Conservation (phyloP, 2,113 vertebrate species). For the Gobio gobio region DNA sequence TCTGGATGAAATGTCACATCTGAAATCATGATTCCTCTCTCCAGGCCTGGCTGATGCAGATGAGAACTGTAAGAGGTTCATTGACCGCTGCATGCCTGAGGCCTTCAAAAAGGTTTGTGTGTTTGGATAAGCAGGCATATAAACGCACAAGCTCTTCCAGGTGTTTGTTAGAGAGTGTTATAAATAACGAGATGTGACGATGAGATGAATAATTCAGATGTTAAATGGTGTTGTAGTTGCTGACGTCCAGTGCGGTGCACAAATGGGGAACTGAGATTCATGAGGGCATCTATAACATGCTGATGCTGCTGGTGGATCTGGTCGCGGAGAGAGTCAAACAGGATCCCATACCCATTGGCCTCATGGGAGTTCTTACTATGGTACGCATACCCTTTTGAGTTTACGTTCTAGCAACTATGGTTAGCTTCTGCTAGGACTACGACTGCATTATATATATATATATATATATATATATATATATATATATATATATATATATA, state of each 20-base stretch:
- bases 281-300: constrained; percentile 99
- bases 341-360: constrained; percentile 90
- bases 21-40: constrained; percentile 50
- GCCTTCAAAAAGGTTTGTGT: constrained; percentile 95
- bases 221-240: constrained; percentile 73
- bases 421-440: background rate
- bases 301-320: constrained; percentile 95
- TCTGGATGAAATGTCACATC: background rate
- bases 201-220: background rate
- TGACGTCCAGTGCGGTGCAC: constrained; percentile 97
- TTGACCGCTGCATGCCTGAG: constrained; percentile 98
- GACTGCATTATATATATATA: background rate
- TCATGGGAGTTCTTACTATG: constrained; percentile 94
- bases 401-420: background rate
- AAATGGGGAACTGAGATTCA: constrained; percentile 99
- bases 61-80: constrained; percentile 97
- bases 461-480: too few relatives aligned
- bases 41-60: constrained; percentile 95
- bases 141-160: background rate
- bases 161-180: background rate
- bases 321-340: constrained; percentile 95
- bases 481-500: too few relatives aligned
- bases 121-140: background rate
- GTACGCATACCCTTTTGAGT: constrained; percentile 65
- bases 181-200: background rate